These are phyloP conservation scores for Cremastinae sp. DNA, from an alignment of 2,888 invertebrate genomes.

Conservation along the genomic window DNA sequence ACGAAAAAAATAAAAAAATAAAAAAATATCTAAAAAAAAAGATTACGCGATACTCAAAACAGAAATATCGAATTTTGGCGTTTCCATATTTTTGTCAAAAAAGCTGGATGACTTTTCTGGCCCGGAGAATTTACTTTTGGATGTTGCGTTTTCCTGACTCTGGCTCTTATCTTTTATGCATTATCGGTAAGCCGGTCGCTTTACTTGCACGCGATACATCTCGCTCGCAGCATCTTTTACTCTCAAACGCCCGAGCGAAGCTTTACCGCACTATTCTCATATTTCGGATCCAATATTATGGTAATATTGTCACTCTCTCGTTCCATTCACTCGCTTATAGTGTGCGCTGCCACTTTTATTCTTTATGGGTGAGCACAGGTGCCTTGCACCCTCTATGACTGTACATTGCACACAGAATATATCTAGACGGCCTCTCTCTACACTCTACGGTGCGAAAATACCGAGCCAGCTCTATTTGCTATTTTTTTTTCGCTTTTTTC, in stretches of 20 bases:
- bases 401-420: conserved; percentile 37
- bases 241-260: conserved; percentile 21
- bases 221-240: not conserved
- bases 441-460: too few species aligned
- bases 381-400: conserved; percentile 7
- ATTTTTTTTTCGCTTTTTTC: too few species aligned
- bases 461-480: too few species aligned
- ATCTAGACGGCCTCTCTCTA: not conserved
- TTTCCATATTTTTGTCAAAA: too few species aligned
- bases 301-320: conserved; percentile 67
- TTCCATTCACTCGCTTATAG: conserved; percentile 29
- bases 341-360: conserved; percentile 33
- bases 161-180: conserved; percentile 75
- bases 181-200: conserved; percentile 66
- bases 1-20: too few species aligned
- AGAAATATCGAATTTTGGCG: too few species aligned
- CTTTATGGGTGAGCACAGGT: conserved; percentile 23
- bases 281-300: conserved; percentile 76
- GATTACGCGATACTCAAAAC: too few species aligned
- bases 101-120: too few species aligned
- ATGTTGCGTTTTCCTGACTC: conserved; percentile 23
- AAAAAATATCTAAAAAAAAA: too few species aligned
- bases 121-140: conserved; percentile 9
- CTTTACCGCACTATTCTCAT: conserved; percentile 67
- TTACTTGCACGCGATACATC: conserved; percentile 32